Conservation (phyloP, 2,888 invertebrate genomes). For the Ashinkailepas kermadecensis region DNA sequence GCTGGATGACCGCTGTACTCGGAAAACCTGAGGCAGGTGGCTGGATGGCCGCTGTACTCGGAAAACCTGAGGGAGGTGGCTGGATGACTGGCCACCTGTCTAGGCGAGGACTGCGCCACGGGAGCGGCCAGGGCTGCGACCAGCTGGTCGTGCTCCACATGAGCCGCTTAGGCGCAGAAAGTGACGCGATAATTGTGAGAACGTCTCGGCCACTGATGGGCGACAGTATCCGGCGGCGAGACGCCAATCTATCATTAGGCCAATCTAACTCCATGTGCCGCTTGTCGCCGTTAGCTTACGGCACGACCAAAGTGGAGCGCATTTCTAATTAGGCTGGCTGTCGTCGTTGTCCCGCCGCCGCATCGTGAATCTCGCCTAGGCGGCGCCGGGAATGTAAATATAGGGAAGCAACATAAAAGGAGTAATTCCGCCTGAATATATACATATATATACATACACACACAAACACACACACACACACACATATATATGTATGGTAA, state of each 20-base stretch:
- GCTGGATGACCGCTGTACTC: too few species aligned
- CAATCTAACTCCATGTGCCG: neutral
- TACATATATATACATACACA: neutral
- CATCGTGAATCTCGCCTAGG: too few species aligned
- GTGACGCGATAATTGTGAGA: neutral
- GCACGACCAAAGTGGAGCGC: neutral
- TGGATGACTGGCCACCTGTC: too few species aligned
- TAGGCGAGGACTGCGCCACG: too few species aligned
- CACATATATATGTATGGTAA: neutral
- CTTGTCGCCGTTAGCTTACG: neutral
- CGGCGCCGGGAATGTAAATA: too few species aligned
- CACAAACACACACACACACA: neutral
- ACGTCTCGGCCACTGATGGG: neutral
- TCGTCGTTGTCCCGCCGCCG: neutral
- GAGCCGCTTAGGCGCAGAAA: neutral
- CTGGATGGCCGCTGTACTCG: too few species aligned
- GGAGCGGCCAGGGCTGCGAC: too few species aligned
- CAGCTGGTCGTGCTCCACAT: too few species aligned
- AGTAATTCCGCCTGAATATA: too few species aligned
- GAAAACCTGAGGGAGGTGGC: too few species aligned
- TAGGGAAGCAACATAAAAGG: too few species aligned
- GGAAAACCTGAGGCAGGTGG: too few species aligned
- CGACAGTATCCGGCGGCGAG: neutral
- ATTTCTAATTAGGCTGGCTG: neutral
- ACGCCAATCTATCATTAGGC: neutral